Evolutionary conservation across 2,113 vertebrate genomes (phyloP), one percentile per base, ranked within the genome.

Genomic region (Gnathonemus echidnorhynchus): DNA sequence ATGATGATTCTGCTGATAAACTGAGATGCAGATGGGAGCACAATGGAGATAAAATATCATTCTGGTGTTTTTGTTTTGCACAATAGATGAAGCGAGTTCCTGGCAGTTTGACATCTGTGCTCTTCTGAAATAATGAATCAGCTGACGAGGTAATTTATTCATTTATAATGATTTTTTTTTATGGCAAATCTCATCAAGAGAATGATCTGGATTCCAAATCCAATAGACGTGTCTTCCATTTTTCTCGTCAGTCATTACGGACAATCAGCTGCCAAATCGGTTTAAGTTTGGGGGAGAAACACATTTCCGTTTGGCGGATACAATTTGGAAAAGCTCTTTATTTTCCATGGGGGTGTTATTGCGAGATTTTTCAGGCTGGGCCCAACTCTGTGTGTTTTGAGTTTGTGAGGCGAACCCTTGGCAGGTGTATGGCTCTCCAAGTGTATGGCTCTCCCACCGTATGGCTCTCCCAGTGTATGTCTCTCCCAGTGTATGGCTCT

Each of bases 121-220:
- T 85, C 91, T 90, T 88, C 77, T 90, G 88, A 92, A 93, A 90
- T 91, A 92, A 93, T 89, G 88, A 90, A 90, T 77, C 58, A 86
- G 90, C 87, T 90, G 89, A 91, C 90, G 89, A 91, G 90, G 91
- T 90, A 91, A 91, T 91, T 93, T 91, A 92, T 92, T 93, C 91
- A 92, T 93, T 91, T 91, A 89, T 93, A 93, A 93, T 92, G 88
- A 93, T 90, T 93, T 90, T 92, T 91, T 91, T 89, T 89, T 89
- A 90, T 80, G 89, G 85, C 89, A 92, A 92, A 92, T 93, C 91
- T 89, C 87, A 91, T 93, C 92, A 91, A 91, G 91, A 91, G 91
- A 91, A 93, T 93, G 89, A 93, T 91, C 89, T 90, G 87, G 90
- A 91, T 88, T 90, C 89, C 90, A 91, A 92, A 93, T 93, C 92